phyloP scores from a whole-genome alignment of 2,888 invertebrate genomes.

The Magallana nippona region DNA sequence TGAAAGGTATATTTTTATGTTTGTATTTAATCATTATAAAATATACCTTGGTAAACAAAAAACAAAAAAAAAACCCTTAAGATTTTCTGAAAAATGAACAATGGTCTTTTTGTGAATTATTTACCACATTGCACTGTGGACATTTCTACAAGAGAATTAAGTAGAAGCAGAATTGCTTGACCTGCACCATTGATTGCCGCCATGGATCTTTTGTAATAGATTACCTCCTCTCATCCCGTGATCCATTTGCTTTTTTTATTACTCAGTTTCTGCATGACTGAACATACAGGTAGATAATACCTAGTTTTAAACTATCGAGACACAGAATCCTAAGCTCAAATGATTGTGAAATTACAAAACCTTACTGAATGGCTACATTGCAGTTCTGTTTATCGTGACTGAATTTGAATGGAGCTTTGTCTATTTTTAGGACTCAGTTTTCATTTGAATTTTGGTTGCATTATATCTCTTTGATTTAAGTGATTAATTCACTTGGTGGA shows the following conservation, averaged over 20 bases:
- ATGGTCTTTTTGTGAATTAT: too few species aligned
- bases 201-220: constrained; percentile 18
- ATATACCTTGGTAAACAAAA: too few species aligned
- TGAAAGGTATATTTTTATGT: too few species aligned
- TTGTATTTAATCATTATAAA: too few species aligned
- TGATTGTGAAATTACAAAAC: constrained; percentile 23
- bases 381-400: background rate
- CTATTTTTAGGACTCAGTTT: constrained; percentile 1
- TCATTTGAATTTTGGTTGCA: background rate
- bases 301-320: constrained; percentile 13
- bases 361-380: background rate
- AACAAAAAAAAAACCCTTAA: too few species aligned
- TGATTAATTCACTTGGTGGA: too few species aligned
- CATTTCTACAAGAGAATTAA: too few species aligned
- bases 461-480: background rate
- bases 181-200: background rate
- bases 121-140: too few species aligned
- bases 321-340: constrained; percentile 5
- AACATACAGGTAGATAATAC: constrained; percentile 25
- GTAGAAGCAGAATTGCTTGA: too few species aligned
- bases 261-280: constrained; percentile 17
- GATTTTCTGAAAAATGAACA: too few species aligned
- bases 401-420: constrained; percentile 5
- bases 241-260: constrained; percentile 18
- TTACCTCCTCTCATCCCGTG: constrained; percentile 15